Percentiles rank a stretch among this genome's conserved stretches.
These are phyloP conservation scores for Hystrix brachyura DNA, from an alignment of 2,113 vertebrate genomes.

Conservation along the genomic window DNA sequence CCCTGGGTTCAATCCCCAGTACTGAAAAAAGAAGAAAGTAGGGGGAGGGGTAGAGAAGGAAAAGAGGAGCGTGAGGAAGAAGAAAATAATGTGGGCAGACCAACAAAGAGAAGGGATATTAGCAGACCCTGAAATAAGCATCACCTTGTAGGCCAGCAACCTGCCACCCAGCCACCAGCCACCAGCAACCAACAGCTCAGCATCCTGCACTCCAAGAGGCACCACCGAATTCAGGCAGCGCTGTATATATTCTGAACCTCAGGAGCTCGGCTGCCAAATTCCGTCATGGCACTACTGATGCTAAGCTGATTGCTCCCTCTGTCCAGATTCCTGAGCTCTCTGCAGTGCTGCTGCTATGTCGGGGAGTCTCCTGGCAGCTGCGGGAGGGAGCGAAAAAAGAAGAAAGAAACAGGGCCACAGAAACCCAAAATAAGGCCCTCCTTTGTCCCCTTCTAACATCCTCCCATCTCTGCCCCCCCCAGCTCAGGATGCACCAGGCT, in stretches of 20 bases:
- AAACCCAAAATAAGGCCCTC: constrained; percentile 1
- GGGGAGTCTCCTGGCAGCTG: background rate
- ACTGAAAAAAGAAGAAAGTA: background rate
- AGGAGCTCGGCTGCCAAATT: background rate
- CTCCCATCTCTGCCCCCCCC: background rate
- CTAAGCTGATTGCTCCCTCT: background rate
- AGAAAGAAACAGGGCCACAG: background rate
- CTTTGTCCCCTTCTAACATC: background rate
- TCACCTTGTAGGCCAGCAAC: background rate
- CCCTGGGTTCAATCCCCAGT: background rate
- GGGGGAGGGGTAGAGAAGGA: background rate
- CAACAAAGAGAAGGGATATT: background rate
- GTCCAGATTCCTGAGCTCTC: background rate
- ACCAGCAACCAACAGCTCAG: background rate
- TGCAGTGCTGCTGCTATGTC: background rate
- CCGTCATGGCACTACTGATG: background rate
- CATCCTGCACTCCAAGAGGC: background rate
- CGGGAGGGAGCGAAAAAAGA: background rate
- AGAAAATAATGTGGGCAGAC: background rate
- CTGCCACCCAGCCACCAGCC: background rate
- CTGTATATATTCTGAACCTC: background rate
- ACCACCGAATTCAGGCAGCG: background rate
- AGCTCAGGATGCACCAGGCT: background rate
- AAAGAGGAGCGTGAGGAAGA: too few relatives aligned
- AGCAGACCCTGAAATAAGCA: background rate